Conservation (phyloP, 2,113 vertebrate genomes). For the Lethenteron camtschaticum region DNA sequence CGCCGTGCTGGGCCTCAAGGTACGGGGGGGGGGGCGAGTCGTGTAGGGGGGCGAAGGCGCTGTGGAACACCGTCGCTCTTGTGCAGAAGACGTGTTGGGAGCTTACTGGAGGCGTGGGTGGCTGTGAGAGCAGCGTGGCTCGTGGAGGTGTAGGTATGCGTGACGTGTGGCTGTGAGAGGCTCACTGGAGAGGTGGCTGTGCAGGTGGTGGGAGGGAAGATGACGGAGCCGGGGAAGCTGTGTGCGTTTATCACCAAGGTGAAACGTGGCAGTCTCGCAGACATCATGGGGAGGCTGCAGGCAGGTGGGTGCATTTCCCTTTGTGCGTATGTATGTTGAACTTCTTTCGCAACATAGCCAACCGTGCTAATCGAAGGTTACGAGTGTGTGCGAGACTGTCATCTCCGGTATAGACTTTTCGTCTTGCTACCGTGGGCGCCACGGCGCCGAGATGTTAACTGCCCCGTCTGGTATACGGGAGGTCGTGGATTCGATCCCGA, state of each 20-base stretch:
- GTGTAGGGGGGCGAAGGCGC: background rate
- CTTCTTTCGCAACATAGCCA: too few species aligned
- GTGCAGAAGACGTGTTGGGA: background rate
- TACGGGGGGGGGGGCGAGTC: constrained; percentile 17
- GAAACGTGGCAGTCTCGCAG: constrained; percentile 94
- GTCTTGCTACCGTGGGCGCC: too few species aligned
- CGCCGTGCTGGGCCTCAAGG: constrained; percentile 92
- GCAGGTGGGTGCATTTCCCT: constrained; percentile 32
- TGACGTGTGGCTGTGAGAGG: too few species aligned
- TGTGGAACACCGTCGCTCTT: background rate
- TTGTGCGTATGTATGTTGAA: too few species aligned
- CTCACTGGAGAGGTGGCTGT: background rate
- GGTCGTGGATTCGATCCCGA: too few species aligned
- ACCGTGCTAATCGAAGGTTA: too few species aligned
- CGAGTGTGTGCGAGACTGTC: too few species aligned
- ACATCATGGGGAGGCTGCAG: constrained; percentile 87
- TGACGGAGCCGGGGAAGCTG: constrained; percentile 90
- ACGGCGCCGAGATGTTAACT: too few species aligned
- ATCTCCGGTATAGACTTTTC: too few species aligned
- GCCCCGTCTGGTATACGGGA: too few species aligned
- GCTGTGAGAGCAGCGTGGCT: background rate
- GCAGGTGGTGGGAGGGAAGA: constrained; percentile 96
- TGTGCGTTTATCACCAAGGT: constrained; percentile 99
- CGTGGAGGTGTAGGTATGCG: too few species aligned
- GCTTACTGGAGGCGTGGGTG: background rate